Conservation (phyloP, 2,797 vertebrate species). For the Lacerta viridis region DNA sequence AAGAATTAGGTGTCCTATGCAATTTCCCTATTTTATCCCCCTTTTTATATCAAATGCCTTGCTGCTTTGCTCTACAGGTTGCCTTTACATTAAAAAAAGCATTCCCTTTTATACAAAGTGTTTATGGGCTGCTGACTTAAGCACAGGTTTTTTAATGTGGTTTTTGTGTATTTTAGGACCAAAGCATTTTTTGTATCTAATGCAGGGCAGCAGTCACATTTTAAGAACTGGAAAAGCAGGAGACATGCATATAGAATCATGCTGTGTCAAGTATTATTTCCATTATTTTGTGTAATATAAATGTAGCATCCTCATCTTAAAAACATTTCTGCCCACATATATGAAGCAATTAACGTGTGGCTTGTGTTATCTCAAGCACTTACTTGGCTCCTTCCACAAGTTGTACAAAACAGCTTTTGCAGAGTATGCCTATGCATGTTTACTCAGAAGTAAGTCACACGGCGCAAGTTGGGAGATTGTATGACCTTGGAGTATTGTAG, state of each 20-base stretch:
- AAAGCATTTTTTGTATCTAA: slow-evolving; percentile 1
- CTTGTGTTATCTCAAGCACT: too few relatives aligned
- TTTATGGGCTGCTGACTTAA: background rate
- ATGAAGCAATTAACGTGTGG: background rate
- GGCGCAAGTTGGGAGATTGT: background rate
- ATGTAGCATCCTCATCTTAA: background rate
- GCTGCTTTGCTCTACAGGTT: slow-evolving; percentile 28
- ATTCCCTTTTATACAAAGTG: slow-evolving; percentile 20
- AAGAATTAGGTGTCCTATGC: slow-evolving; percentile 24
- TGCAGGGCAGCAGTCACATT: accelerated
- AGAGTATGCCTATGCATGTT: background rate
- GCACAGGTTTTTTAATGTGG: slow-evolving; percentile 52
- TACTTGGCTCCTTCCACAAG: background rate
- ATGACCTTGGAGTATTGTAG: background rate
- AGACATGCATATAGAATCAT: background rate
- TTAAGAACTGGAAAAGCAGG: accelerated
- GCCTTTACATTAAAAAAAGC: too few relatives aligned
- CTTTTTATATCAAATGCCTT: slow-evolving; percentile 6
- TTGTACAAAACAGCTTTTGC: background rate
- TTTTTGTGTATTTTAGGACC: slow-evolving; percentile 44
- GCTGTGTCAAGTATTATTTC: background rate
- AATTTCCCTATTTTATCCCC: slow-evolving; percentile 39
- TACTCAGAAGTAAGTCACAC: background rate
- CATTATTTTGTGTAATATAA: background rate
- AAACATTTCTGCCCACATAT: background rate